phyloP scores from a whole-genome alignment of 2,888 invertebrate genomes.

The Periphyllus acericola region DNA sequence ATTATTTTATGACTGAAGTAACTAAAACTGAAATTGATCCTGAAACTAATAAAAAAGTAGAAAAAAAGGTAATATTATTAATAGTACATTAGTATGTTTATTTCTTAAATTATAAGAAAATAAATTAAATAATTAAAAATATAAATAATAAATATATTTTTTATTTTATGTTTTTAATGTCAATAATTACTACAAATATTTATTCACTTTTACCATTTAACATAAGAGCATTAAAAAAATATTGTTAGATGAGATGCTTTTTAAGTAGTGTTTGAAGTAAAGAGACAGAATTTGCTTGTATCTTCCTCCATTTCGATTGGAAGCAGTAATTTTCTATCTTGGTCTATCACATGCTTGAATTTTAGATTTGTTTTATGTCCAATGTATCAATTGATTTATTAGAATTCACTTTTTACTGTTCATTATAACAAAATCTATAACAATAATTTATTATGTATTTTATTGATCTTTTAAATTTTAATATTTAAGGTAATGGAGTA shows the following conservation, averaged over 20 bases:
- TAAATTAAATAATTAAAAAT: background rate
- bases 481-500: conserved; percentile 77
- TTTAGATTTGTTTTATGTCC: too few relatives aligned
- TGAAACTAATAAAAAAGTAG: conserved; percentile 78
- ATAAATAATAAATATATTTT: background rate
- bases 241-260: too few relatives aligned
- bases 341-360: too few relatives aligned
- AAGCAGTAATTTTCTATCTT: too few relatives aligned
- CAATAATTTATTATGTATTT: background rate
- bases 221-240: too few relatives aligned
- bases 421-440: background rate
- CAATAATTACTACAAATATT: too few relatives aligned
- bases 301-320: too few relatives aligned
- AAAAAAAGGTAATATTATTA: conserved; percentile 70
- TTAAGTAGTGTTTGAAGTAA: too few relatives aligned
- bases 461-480: conserved; percentile 10
- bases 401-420: background rate
- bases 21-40: conserved; percentile 79
- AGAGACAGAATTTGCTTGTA: too few relatives aligned
- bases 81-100: background rate
- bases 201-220: too few relatives aligned
- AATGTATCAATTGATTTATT: too few relatives aligned
- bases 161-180: conserved; percentile 63
- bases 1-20: conserved; percentile 92
- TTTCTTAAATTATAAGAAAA: conserved; percentile 48